phyloP scores from a whole-genome alignment of 2,113 vertebrate species.

The Leptosomus discolor region DNA sequence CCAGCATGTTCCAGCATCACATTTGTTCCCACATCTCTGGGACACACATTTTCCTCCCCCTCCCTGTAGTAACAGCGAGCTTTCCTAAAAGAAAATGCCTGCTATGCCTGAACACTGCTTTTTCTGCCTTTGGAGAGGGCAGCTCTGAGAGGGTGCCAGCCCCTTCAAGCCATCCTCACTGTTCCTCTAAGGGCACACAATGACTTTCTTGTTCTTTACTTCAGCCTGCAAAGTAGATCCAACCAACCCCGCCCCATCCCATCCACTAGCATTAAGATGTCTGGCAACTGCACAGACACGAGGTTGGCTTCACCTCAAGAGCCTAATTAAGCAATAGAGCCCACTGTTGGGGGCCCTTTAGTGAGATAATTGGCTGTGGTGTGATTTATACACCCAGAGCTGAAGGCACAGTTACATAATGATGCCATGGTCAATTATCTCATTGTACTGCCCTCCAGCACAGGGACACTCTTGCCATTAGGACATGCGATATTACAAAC shows the following conservation, averaged over 20 bases:
- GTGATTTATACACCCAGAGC: background rate
- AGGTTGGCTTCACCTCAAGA: slow-evolving; percentile 28
- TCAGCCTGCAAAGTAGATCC: background rate
- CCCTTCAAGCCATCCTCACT: background rate
- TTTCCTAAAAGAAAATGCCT: background rate
- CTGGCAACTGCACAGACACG: background rate
- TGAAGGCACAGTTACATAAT: slow-evolving; percentile 16
- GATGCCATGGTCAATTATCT: background rate
- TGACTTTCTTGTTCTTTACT: background rate
- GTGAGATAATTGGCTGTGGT: slow-evolving; percentile 30
- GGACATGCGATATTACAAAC: background rate
- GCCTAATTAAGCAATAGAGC: slow-evolving; percentile 42
- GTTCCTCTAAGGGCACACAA: background rate
- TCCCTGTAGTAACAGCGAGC: background rate
- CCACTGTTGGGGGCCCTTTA: background rate
- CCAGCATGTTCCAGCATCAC: background rate
- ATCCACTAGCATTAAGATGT: background rate
- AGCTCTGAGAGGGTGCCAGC: background rate
- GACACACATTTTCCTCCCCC: background rate
- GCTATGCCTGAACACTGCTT: background rate
- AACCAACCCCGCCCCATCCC: background rate
- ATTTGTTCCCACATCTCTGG: background rate
- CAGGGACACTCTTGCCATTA: background rate
- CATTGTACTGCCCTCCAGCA: background rate
- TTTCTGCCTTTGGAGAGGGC: background rate